Base-by-base conservation (phyloP, 2,113 vertebrate genomes). In the Cercocebus atys region DNA sequence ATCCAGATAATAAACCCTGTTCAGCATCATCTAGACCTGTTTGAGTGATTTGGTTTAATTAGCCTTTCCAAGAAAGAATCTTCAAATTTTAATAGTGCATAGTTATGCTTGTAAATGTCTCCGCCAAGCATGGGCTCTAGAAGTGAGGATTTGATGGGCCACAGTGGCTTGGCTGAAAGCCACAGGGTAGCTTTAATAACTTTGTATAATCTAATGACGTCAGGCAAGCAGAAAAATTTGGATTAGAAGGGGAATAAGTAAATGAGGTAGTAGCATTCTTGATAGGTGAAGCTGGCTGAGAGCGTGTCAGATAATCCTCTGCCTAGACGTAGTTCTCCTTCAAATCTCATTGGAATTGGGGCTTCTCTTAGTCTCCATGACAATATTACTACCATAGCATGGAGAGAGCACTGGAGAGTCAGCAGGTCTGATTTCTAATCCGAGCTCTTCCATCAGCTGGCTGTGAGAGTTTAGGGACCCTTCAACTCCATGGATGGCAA, bases 191-290 rank as follows among this genome's bases (percentile, higher is more conserved):
- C 82, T 95, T 93, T 81, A 93, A 95, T 95, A 88, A 93, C 89
- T 96, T 93, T 78, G 68, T 87, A 75, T 85, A 86, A 88, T 85
- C 90, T 89, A 89, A 89, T 88, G 95, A 93, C 35, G 76, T 97
- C 73, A 86, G 93, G 91, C 73, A 59, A 43, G 79, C 84, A 79
- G 59, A 95, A 89, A 82, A 93, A 86, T 61, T 73, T 93, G 79
- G 59, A 95, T 85, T 85, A 89, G 50, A 96, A 86, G 50, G 73
- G 25, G 81, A 92, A 45, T 75, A 93, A 96, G 76, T 93, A 97
- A 92, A 80, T 94, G 92, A 84, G 30, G 80, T 32, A 76, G 83
- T 61, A 81, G 61, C 59, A 78, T 38, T 79, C 88, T 68, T 78
- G 59, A 93, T 76, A 91, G 92, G 81, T 93, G 66, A 90, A 30